Evolutionary conservation across 2,113 vertebrate species (phyloP).

Genomic region (Panthera uncia): DNA sequence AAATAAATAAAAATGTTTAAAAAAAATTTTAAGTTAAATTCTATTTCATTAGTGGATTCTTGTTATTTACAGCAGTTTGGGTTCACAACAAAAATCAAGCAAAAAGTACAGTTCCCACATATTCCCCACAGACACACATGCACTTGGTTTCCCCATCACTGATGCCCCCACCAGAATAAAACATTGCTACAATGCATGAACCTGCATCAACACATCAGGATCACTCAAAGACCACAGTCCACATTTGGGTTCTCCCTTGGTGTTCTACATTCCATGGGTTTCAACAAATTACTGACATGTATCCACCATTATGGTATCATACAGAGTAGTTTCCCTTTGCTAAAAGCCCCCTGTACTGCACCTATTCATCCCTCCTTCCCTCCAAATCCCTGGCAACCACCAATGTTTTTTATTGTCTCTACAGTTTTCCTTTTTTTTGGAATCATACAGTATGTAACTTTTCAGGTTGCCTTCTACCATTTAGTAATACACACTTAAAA

Average conservation of each 20-base stretch:
- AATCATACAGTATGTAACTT: not conserved
- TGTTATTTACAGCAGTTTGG: not conserved
- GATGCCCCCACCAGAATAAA: not conserved
- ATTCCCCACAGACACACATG: fast-evolving
- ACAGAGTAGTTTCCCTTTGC: not conserved
- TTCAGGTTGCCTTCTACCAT: not conserved
- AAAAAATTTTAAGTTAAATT: not conserved
- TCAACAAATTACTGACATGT: not conserved
- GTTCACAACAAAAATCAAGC: not conserved
- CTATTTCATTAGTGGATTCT: not conserved
- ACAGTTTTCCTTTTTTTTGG: not conserved
- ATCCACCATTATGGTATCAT: not conserved
- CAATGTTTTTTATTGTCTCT: not conserved
- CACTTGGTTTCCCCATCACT: not conserved
- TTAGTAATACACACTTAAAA: not conserved
- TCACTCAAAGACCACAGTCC: not conserved
- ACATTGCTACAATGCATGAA: not conserved
- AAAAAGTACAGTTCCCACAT: not conserved
- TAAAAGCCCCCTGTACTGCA: too few species aligned
- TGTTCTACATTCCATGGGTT: not conserved
- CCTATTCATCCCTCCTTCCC: not conserved
- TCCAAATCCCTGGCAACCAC: not conserved
- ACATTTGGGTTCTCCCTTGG: not conserved
- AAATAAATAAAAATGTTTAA: too few species aligned
- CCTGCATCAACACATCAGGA: not conserved